A percentile compares a stretch with the other conserved stretches of the same genome.
These are phyloP conservation scores for Phaetusa simplex DNA, from an alignment of 2,113 vertebrate species.

Conservation along the genomic window DNA sequence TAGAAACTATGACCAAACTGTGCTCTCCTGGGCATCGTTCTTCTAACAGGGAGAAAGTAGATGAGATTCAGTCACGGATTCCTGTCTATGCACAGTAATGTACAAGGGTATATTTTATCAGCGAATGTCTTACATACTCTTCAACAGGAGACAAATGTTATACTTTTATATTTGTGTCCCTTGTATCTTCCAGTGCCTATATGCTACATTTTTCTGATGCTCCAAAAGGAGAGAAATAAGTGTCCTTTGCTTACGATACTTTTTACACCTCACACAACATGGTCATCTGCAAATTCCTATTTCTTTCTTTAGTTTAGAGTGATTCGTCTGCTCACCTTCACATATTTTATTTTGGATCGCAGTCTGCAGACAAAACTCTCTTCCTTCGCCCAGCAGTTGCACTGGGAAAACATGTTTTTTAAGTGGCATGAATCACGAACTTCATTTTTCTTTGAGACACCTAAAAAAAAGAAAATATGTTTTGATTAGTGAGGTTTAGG, in stretches of 20 bases:
- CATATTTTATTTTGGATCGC: neutral
- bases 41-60: neutral
- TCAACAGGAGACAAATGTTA: neutral
- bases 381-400: neutral
- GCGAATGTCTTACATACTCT: neutral
- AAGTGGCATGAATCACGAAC: neutral
- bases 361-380: neutral
- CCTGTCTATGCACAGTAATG: neutral
- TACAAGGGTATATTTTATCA: neutral
- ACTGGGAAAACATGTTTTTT: neutral
- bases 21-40: neutral
- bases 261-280: neutral
- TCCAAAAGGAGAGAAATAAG: neutral
- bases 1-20: neutral
- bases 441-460: conserved; percentile 31
- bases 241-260: neutral
- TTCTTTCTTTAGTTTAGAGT: neutral
- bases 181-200: neutral
- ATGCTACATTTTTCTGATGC: neutral
- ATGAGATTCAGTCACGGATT: neutral
- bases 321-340: neutral
- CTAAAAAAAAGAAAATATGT: conserved; percentile 67
- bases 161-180: neutral
- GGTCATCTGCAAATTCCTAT: neutral
- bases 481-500: conserved; percentile 66